Evolutionary conservation across 2,888 invertebrate species (phyloP).

Genomic region (Limenitis arthemis): DNA sequence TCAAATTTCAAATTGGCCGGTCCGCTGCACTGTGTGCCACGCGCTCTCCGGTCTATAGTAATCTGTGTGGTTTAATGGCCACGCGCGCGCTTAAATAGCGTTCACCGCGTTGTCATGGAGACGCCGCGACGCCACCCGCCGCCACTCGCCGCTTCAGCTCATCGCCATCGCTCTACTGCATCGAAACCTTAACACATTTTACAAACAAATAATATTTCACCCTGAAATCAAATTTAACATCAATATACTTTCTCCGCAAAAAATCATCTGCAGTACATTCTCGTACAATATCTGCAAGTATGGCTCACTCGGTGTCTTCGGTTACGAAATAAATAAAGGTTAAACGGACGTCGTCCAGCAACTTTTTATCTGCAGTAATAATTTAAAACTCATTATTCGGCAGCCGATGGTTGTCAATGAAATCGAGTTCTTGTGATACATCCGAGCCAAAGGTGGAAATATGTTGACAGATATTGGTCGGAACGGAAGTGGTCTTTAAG

Average conservation of each 20-base stretch:
- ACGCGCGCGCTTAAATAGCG: conserved; percentile 53
- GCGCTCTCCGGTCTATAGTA: conserved; percentile 63
- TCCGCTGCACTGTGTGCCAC: conserved; percentile 67
- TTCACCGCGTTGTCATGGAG: conserved; percentile 54
- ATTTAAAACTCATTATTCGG: conserved; percentile 70
- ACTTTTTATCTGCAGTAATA: conserved; percentile 68
- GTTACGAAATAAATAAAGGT: conserved; percentile 57
- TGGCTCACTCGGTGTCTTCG: conserved; percentile 41
- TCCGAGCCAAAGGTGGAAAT: conserved; percentile 62
- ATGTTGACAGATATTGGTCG: conserved; percentile 70
- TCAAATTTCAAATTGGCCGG: conserved; percentile 55
- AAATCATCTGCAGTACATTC: conserved; percentile 1
- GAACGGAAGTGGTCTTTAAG: conserved; percentile 66
- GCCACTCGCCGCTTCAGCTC: conserved; percentile 24
- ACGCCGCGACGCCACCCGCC: conserved; percentile 63
- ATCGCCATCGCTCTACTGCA: conserved; percentile 10
- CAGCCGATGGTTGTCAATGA: conserved; percentile 64
- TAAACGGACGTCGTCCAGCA: conserved; percentile 45
- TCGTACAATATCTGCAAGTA: conserved; percentile 25
- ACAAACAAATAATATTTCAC: conserved; percentile 12
- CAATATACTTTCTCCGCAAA: conserved; percentile 5
- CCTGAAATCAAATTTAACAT: conserved; percentile 7
- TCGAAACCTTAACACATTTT: conserved; percentile 7
- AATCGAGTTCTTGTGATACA: conserved; percentile 70
- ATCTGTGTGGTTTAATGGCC: conserved; percentile 40